A percentile compares a stretch with the other conserved stretches of the same genome.
phyloP scores from a whole-genome alignment of 1,140 invertebrate genomes.

The Ips typographus region DNA sequence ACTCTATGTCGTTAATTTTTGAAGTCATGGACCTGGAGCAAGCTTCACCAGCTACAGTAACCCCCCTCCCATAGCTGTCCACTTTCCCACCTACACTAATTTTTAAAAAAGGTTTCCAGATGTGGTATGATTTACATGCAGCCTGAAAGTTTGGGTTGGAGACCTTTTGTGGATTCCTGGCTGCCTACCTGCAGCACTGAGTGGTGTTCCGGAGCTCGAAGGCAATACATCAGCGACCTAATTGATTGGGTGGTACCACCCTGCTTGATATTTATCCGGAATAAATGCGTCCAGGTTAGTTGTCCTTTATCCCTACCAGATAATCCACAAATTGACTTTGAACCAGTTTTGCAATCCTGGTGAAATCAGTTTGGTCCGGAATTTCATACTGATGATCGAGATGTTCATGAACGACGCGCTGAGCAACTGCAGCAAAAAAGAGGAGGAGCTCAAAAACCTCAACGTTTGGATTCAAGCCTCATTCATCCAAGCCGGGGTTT shows the following conservation, averaged over 20 bases:
- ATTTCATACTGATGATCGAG: constrained; percentile 72
- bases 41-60: constrained; percentile 85
- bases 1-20: constrained; percentile 89
- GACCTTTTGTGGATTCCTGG: constrained; percentile 74
- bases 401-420: constrained; percentile 74
- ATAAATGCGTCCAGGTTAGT: constrained; percentile 60
- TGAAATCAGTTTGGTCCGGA: constrained; percentile 71
- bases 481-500: constrained; percentile 69
- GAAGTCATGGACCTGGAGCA: constrained; percentile 89
- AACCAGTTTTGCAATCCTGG: constrained; percentile 70
- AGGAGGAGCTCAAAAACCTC: constrained; percentile 66
- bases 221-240: constrained; percentile 64
- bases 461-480: constrained; percentile 73
- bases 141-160: constrained; percentile 67
- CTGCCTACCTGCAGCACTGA: constrained; percentile 61
- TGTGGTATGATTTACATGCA: constrained; percentile 94
- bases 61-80: neutral
- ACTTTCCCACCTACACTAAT: constrained; percentile 49
- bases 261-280: constrained; percentile 65
- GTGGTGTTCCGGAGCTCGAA: constrained; percentile 65
- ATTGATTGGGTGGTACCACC: constrained; percentile 76
- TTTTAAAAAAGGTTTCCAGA: constrained; percentile 64
- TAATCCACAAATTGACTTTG: constrained; percentile 44
- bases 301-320: too few species aligned
- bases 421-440: constrained; percentile 53